Evolutionary conservation across 2,888 invertebrate species (phyloP), one percentile per base, ranked within the genome.

Genomic region (Protonemura montana): DNA sequence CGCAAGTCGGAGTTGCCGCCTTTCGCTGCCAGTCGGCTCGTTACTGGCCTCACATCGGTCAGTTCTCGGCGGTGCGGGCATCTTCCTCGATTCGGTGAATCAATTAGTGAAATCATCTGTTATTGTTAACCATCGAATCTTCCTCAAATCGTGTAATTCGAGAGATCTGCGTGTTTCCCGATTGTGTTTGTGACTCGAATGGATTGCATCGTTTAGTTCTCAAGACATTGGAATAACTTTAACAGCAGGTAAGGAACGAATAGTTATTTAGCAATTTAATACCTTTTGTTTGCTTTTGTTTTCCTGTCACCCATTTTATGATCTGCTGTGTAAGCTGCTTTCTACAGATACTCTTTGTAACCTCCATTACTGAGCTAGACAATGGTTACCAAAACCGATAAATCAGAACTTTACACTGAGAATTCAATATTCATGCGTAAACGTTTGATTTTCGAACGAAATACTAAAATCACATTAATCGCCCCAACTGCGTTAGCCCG

Each of bases 21-120:
- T 59, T 59, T 59, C 59, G 59, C 59, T 59, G 59, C 59, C 59
- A 59, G 59, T 59, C 59, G 35, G 35, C 35, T 35, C 35, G 59
- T 21, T 59, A 59, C 59, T 59, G 16, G 59, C 21, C 59, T 10
- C 16, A 16, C 59, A 13, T 59, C 59, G 59, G 59, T 59, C 59
- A 59, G 35, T 35, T 35, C 35, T 35, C 10, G 10, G 59, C 59
- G 59, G 13, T 59, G 59, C 59, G 59, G 59, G 59, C 59, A 59
- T 59, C 59, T 59, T 59, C 59, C 59, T 59, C 59, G 21, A 59
- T 59, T 59, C 59, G 59, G 59, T 59, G 59, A 59, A 59, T 59
- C 59, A 59, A 59, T 59, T 59, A 59, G 59, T 59, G 59, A 59
- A 59, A 59, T 59, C 59, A 59, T 59, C 59, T 59, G 59, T 59